Conservation (phyloP, 2,888 invertebrate genomes). For the Strigamia maritima region DNA sequence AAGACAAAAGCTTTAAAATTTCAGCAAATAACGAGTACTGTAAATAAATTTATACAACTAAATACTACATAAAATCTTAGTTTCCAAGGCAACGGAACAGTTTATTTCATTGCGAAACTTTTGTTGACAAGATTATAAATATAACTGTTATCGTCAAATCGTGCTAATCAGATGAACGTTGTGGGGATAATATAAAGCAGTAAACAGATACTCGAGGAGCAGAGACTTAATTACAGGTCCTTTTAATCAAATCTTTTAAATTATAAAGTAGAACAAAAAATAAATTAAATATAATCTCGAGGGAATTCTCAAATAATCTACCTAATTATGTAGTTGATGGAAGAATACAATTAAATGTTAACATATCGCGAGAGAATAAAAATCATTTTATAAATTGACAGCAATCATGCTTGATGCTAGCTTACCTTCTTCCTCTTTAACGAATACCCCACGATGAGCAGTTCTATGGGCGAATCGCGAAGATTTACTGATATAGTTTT, state of each 20-base stretch:
- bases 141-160: not conserved
- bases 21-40: too few species aligned
- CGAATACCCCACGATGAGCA: not conserved
- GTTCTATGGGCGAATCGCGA: not conserved
- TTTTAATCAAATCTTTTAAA: not conserved
- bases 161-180: slow-evolving; percentile 11
- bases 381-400: not conserved
- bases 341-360: not conserved
- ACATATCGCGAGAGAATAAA: not conserved
- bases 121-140: not conserved
- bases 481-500: not conserved
- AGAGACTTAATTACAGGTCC: not conserved
- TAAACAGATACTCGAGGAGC: not conserved
- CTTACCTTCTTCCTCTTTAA: slow-evolving; percentile 34
- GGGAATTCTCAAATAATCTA: not conserved
- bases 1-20: not conserved
- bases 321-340: too few species aligned
- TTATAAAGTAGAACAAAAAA: not conserved
- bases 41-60: too few species aligned
- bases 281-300: not conserved
- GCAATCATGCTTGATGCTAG: not conserved
- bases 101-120: not conserved
- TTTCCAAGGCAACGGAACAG: too few species aligned
- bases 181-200: not conserved
- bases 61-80: too few species aligned